Percentiles rank a stretch among this genome's conserved stretches.
Evolutionary conservation across 2,797 vertebrate species (phyloP).

Genomic region (Selene dorsalis): DNA sequence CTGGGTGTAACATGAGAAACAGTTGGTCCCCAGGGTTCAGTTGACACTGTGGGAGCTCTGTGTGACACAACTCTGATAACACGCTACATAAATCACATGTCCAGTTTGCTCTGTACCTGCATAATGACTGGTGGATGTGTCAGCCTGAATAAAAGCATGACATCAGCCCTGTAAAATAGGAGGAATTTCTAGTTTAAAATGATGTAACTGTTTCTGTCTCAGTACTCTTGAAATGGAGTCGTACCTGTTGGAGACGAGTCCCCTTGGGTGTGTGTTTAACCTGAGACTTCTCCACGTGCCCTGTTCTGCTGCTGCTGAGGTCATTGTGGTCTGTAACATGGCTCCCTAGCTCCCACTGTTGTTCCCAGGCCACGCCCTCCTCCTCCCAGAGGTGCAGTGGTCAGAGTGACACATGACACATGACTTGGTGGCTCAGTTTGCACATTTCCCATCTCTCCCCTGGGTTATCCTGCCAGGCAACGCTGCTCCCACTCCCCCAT

Average conservation of each 20-base stretch:
- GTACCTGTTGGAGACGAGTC: neutral
- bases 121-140: constrained; percentile 33
- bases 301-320: neutral
- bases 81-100: constrained; percentile 49
- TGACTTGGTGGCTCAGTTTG: constrained; percentile 57
- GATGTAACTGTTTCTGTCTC: neutral
- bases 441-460: constrained; percentile 47
- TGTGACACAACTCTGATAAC: constrained; percentile 32
- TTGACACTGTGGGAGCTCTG: constrained; percentile 39
- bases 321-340: constrained; percentile 40
- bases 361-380: constrained; percentile 35
- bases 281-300: neutral
- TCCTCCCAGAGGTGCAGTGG: constrained; percentile 58
- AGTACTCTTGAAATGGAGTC: neutral
- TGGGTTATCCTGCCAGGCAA: constrained; percentile 65
- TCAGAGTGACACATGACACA: constrained; percentile 63
- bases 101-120: constrained; percentile 22
- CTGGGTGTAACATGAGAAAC: constrained; percentile 61
- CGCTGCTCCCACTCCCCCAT: constrained; percentile 32
- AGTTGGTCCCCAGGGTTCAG: constrained; percentile 44
- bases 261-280: neutral
- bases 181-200: neutral
- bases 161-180: neutral
- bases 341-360: constrained; percentile 8
- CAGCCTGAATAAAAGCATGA: constrained; percentile 35